Percentiles rank a stretch among this genome's conserved stretches.
These are phyloP conservation scores for Cynoglossus semilaevis DNA, from an alignment of 2,113 vertebrate species.

Conservation along the genomic window DNA sequence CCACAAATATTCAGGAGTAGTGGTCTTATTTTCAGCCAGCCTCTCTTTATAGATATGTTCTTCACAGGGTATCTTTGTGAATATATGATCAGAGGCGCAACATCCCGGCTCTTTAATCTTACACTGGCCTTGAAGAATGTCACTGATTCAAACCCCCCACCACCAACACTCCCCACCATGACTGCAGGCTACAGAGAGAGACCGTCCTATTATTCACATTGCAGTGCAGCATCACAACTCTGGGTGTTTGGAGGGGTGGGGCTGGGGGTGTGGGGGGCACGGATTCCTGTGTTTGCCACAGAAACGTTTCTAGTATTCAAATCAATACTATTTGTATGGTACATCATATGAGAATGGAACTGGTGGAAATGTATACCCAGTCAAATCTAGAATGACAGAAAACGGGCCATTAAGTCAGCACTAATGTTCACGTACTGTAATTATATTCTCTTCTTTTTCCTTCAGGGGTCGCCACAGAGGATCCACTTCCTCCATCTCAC, in stretches of 20 bases:
- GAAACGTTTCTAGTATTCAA: too few species aligned
- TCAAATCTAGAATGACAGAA: too few species aligned
- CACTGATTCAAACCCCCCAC: conserved; percentile 50
- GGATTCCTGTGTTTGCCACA: conserved; percentile 38
- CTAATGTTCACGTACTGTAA: too few species aligned
- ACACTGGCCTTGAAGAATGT: conserved; percentile 72
- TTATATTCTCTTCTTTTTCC: neutral
- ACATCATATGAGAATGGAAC: too few species aligned
- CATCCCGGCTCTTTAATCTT: conserved; percentile 70
- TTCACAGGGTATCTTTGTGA: conserved; percentile 69
- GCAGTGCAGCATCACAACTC: conserved; percentile 16
- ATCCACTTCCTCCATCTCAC: too few species aligned
- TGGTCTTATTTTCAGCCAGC: conserved; percentile 56
- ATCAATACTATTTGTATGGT: too few species aligned
- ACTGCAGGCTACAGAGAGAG: conserved; percentile 51
- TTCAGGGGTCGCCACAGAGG: too few species aligned
- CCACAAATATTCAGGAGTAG: conserved; percentile 63
- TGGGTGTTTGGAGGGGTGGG: conserved; percentile 40
- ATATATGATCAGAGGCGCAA: conserved; percentile 71
- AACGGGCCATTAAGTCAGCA: too few species aligned
- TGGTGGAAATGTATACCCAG: too few species aligned
- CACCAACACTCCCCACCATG: conserved; percentile 2
- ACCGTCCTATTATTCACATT: conserved; percentile 45
- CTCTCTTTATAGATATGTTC: conserved; percentile 63
- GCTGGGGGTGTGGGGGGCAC: neutral